phyloP scores from a whole-genome alignment of 2,888 invertebrate genomes.

The Oligia strigilis region DNA sequence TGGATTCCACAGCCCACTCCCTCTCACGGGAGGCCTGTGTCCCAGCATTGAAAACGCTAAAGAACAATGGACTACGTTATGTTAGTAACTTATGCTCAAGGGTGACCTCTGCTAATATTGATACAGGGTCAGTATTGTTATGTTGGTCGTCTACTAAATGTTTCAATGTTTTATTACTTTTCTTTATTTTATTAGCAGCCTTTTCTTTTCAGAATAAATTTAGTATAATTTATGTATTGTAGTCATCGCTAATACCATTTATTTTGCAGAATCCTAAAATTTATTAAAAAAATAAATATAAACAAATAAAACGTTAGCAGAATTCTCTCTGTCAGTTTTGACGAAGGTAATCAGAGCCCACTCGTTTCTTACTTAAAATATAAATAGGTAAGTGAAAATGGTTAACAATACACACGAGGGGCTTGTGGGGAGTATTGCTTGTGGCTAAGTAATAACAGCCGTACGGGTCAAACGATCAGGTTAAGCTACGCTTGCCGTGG shows the following conservation, averaged over 20 bases:
- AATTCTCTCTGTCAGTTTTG: not conserved
- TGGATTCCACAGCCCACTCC: not conserved
- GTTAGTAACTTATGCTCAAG: not conserved
- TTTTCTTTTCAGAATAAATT: not conserved
- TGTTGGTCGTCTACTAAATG: conserved; percentile 1
- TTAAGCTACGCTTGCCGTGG: no score
- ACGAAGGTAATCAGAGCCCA: not conserved
- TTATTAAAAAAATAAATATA: not conserved
- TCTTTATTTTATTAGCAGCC: not conserved
- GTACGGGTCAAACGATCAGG: no score
- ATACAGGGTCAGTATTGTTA: conserved; percentile 16
- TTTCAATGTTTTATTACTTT: not conserved
- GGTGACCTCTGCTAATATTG: conserved; percentile 45
- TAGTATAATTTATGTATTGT: not conserved
- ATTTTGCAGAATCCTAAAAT: not conserved
- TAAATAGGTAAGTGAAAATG: not conserved
- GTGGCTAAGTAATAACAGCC: no score
- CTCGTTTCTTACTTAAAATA: not conserved
- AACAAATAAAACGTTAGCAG: not conserved
- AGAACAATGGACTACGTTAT: not conserved
- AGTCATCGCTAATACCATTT: not conserved
- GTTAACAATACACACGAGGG: not conserved
- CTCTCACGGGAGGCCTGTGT: not conserved
- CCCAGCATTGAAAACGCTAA: not conserved
- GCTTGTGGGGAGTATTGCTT: no score